Percentiles rank a stretch among this genome's conserved stretches.
Evolutionary conservation across 1,140 invertebrate species (phyloP).

Genomic region (Helicoverpa armigera): DNA sequence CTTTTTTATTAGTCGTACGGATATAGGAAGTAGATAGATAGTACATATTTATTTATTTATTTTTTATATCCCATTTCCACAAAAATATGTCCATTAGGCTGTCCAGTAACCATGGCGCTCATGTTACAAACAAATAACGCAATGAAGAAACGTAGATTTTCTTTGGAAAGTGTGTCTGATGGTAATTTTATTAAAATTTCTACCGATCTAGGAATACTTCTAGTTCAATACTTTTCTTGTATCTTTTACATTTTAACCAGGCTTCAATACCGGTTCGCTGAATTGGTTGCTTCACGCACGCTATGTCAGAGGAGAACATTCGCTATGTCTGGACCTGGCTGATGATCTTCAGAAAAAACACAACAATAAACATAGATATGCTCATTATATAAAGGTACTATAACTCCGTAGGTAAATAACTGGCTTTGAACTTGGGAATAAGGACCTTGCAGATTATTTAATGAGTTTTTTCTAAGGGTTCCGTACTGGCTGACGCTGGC

Average conservation of each 20-base stretch:
- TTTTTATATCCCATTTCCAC: neutral
- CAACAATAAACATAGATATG: slow-evolving; percentile 76
- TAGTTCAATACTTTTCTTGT: too few relatives aligned
- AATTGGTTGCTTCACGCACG: slow-evolving; percentile 78
- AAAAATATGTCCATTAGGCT: neutral
- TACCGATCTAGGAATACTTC: too few relatives aligned
- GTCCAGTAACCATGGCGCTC: slow-evolving; percentile 7
- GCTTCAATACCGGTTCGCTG: slow-evolving; percentile 63
- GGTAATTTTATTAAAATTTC: neutral
- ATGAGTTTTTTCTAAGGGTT: slow-evolving; percentile 60
- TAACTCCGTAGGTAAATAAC: neutral
- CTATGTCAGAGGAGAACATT: slow-evolving; percentile 78
- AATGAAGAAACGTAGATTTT: slow-evolving; percentile 30
- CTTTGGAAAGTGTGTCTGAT: slow-evolving; percentile 39
- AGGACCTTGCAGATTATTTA: neutral
- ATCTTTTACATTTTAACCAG: slow-evolving; percentile 45
- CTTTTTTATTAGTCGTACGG: too few relatives aligned
- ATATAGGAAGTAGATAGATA: neutral
- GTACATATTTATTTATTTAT: too few relatives aligned
- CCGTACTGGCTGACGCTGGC: slow-evolving; percentile 75
- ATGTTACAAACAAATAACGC: slow-evolving; percentile 24
- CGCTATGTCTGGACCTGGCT: slow-evolving; percentile 68
- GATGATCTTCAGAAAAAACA: slow-evolving; percentile 71
- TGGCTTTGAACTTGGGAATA: neutral
- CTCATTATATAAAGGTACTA: slow-evolving; percentile 76